Conservation (phyloP, 1,140 invertebrate species). For the Lepidurus packardi region DNA sequence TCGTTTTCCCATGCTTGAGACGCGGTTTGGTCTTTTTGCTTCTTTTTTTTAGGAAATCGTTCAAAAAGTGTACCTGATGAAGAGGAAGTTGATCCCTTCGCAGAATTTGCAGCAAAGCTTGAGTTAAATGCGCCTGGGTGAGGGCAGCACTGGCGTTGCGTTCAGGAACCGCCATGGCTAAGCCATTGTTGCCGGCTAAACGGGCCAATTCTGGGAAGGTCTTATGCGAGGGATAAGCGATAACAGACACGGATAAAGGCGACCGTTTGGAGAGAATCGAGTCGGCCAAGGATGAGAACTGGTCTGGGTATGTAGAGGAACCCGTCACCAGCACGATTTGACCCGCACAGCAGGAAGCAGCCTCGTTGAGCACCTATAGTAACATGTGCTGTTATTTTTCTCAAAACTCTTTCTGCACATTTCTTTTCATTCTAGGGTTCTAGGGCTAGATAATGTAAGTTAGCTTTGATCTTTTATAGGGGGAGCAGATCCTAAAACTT, state of each 20-base stretch:
- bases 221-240: constrained; percentile 20
- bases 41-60: background rate
- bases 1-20: background rate
- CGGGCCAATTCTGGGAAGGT: constrained; percentile 13
- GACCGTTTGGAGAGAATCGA: background rate
- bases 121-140: constrained; percentile 28
- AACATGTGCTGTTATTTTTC: background rate
- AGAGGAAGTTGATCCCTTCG: constrained; percentile 25
- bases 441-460: no score
- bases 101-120: constrained; percentile 29
- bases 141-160: background rate
- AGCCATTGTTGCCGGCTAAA: constrained; percentile 2
- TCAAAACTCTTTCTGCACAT: no score
- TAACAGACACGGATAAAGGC: constrained; percentile 11
- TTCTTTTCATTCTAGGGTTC: no score
- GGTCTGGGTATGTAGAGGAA: constrained; percentile 9
- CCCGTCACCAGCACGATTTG: constrained; percentile 8
- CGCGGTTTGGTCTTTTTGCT: background rate
- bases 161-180: constrained; percentile 21
- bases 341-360: constrained; percentile 6
- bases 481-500: no score
- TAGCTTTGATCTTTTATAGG: no score
- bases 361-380: background rate
- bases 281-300: constrained; percentile 13
- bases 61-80: background rate